Evolutionary conservation across 2,113 vertebrate genomes (phyloP).

Genomic region (Orthochromis malagaraziensis): DNA sequence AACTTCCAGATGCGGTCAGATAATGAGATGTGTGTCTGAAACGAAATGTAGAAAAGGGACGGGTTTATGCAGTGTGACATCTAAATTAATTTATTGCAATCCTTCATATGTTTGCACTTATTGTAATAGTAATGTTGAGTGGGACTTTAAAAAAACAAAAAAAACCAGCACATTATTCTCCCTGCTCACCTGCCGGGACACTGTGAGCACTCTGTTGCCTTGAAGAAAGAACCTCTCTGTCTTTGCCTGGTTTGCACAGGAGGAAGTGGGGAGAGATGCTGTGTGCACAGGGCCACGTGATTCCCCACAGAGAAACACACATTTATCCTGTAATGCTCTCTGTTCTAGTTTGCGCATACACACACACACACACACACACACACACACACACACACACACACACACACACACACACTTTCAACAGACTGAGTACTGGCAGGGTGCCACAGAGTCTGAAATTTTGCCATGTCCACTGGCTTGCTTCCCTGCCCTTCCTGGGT

Average conservation of each 20-base stretch:
- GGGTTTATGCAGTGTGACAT: not conserved
- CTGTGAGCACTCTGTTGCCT: not conserved
- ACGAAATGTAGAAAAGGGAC: not conserved
- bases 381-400: not conserved
- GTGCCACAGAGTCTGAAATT: slow-evolving; percentile 28
- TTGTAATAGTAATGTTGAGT: not conserved
- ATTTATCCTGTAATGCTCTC: not conserved
- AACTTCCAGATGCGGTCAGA: not conserved
- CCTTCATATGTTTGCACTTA: not conserved
- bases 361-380: not conserved
- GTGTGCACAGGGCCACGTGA: slow-evolving; percentile 29
- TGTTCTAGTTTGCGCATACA: not conserved
- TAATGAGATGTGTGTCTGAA: not conserved
- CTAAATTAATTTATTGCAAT: not conserved
- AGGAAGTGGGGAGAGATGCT: slow-evolving; percentile 16
- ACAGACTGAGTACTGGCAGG: not conserved
- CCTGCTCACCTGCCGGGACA: not conserved
- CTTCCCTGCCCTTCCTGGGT: not conserved
- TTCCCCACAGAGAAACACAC: slow-evolving; percentile 16
- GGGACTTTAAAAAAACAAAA: not conserved
- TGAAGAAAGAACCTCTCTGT: slow-evolving; percentile 48
- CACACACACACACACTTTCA: not conserved
- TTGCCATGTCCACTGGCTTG: slow-evolving; percentile 11
- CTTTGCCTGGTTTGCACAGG: not conserved
- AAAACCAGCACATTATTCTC: not conserved